Base-by-base conservation (phyloP, 2,113 vertebrate genomes). In the Aptenodytes patagonicus region DNA sequence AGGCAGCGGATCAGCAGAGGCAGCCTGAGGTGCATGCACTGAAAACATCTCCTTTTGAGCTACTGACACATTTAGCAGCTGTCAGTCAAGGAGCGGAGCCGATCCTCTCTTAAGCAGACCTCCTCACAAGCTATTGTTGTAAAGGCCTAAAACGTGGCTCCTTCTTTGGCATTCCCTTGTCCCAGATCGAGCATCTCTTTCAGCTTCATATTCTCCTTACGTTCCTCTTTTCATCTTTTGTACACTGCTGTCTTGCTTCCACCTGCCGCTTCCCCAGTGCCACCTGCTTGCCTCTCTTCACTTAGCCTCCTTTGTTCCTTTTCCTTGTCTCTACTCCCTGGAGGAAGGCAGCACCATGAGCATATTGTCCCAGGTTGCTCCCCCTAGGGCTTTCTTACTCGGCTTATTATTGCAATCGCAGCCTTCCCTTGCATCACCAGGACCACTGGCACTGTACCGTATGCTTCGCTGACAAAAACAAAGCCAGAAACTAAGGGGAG, bases 31-130 rank as follows among this genome's bases (percentile, higher is more conserved):
- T 87, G 81, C 76, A 5, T 1, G 31, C 89, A 65, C 89, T 57
- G 94, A 47, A 75, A 82, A 89, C 83, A 81, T 75, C 88, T 93
- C 92, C 89, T 94, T 87, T 92, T 62, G 83, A 95, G 95, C 77
- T 75, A 1, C 92, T 76, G 94, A 81, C 89, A 84, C 90, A 10
- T 58, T 89, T 31, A 93, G 94, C 83, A 95, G 92, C 92, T 97
- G 95, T 93, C 94, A 90, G 92, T 94, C 91, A 95, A 65, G 60
- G 92, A 91, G 87, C 71, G 58, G 77, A 95, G 83, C 90, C 71
- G 89, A 68, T 91, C 92, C 80, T 76, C 83, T 89, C 72, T 38
- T 13, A 20, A 40, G 70, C 87, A 96, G 80, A 84, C 55, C 86
- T 88, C 76, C 76, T 95, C 93, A 89, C 87, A 81, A 65, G 58